A percentile compares a stretch with the other conserved stretches of the same genome.
Evolutionary conservation across 2,888 invertebrate species (phyloP).

Genomic region (Oasisia sp.): DNA sequence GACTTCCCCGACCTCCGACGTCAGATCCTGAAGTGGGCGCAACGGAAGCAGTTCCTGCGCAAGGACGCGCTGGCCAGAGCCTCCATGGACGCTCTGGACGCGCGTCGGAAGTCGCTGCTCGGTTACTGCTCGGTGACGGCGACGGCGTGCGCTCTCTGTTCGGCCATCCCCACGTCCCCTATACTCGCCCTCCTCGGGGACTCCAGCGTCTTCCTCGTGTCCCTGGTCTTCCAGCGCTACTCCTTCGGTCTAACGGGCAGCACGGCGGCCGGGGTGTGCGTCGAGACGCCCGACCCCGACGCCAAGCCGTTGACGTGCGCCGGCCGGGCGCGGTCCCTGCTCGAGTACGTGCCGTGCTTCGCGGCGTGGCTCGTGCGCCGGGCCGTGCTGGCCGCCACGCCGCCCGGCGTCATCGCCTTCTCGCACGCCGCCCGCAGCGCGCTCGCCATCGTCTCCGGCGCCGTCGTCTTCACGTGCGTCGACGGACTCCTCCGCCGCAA

Average conservation of each 20-base stretch:
- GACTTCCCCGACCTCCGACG: not conserved
- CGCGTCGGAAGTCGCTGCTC: not conserved
- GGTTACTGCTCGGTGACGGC: not conserved
- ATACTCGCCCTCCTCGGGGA: not conserved
- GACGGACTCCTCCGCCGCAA: not conserved
- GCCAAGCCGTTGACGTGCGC: not conserved
- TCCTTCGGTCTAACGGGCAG: not conserved
- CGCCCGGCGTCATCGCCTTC: not conserved
- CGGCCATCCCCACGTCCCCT: not conserved
- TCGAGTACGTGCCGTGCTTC: not conserved
- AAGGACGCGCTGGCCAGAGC: not conserved
- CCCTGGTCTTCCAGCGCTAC: not conserved
- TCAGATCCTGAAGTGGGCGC: not conserved
- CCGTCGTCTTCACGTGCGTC: not conserved
- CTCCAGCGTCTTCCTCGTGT: conserved; percentile 1
- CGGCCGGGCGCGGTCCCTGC: not conserved
- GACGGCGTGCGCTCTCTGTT: not conserved
- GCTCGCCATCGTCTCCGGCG: not conserved
- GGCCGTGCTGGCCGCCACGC: not conserved
- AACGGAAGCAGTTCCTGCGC: not conserved
- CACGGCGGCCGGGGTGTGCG: not conserved
- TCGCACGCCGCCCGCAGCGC: not conserved
- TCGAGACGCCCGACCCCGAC: not conserved
- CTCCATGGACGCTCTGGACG: not conserved
- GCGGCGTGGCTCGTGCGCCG: not conserved